Evolutionary conservation across 92 coral and sea anemone genomes (phyloP).

Genomic region (Plumapathes pennacea): DNA sequence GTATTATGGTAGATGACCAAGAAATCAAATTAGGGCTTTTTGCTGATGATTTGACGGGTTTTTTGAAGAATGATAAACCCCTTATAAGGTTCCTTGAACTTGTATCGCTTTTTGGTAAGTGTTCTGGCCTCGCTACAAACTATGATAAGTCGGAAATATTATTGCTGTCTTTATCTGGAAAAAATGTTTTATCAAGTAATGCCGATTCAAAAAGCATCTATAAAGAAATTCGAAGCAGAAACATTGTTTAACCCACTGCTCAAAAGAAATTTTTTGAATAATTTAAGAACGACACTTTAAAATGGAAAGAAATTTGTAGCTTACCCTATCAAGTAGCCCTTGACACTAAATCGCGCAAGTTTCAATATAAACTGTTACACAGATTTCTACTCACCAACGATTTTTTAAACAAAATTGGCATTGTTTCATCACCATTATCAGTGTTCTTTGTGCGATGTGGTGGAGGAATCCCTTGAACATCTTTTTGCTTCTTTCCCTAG

Average conservation of each 20-base stretch:
- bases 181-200: not conserved
- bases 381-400: not conserved
- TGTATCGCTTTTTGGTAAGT: not conserved
- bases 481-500: not conserved
- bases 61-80: not conserved
- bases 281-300: not conserved
- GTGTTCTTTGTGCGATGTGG: not conserved
- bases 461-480: not conserved
- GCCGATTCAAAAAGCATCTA: not conserved
- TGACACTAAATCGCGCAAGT: constrained; percentile 1
- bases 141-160: not conserved
- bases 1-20: not conserved
- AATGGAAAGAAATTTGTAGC: not conserved
- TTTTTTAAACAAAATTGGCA: not conserved
- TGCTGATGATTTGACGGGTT: not conserved
- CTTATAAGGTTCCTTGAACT: not conserved
- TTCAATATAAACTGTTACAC: not conserved
- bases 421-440: not conserved
- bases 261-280: no score
- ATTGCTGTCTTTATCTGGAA: not conserved
- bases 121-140: constrained; percentile 1
- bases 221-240: no score
- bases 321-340: no score
- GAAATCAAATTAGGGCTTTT: constrained; percentile 1
- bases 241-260: no score